Evolutionary conservation across 2,888 invertebrate genomes (phyloP), one percentile per base, ranked within the genome.

Genomic region (Oligia fasciuncula): DNA sequence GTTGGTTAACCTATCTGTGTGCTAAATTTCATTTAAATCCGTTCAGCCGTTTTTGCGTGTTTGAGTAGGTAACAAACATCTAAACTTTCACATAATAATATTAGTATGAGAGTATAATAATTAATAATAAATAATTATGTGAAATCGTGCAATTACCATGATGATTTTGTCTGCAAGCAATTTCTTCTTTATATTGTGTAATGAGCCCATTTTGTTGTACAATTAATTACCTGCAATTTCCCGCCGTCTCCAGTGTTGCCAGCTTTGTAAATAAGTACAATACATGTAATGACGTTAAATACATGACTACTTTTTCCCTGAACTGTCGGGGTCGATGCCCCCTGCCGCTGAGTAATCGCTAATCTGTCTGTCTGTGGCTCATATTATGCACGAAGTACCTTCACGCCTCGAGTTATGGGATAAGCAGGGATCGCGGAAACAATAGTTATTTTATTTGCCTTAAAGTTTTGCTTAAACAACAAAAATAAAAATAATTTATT

Each of bases 281-380:
- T 29, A 29, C 57, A 9, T n/a, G 23, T n/a, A 9, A 23, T 57
- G 57, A 57, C 23, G 57, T 57, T 57, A 23, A 57, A 54, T 54
- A 54, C n/a, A 65, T 74, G 65, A 65, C 75, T 77, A 69, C 65
- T 62, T 84, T 81, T 86, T 80, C 67, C n/a, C 35, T 73, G 73
- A 65, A 70, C 62, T 40, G 73, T 73, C 72, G 67, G 70, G 82
- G 83, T 89, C 89, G 65, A 71, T 72, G 87, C 84, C 87, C 89
- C 57, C 74, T 75, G 79, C 68, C 83, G 73, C 81, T 81, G 81
- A 88, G 79, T 91, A 90, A 91, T 92, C 87, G 90, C 89, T 91
- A 90, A 91, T 92, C 90, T 85, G 85, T 84, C 89, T 84, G 83
- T 67, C 77, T 79, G 84, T 43, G n/a, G 5, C 43, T 78, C 51